A percentile compares a stretch with the other conserved stretches of the same genome.
These are phyloP conservation scores for Lepidochitona cinerea DNA, from an alignment of 2,888 invertebrate species.

Conservation along the genomic window DNA sequence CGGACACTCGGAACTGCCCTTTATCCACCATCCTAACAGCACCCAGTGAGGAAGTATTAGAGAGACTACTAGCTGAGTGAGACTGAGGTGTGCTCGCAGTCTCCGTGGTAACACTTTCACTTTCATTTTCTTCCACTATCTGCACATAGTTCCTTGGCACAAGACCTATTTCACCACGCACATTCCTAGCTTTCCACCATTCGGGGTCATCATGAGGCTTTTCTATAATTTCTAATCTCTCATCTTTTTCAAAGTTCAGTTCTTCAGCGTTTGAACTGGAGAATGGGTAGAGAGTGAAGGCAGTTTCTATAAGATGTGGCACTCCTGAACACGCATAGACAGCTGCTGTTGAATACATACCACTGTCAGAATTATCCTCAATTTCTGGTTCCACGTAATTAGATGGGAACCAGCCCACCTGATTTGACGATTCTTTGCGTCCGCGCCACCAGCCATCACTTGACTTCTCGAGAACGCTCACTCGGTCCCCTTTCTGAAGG, in stretches of 20 bases:
- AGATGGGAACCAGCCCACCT: constrained; percentile 95
- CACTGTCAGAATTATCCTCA: constrained; percentile 35
- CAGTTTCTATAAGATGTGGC: constrained; percentile 81
- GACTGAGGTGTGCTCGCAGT: constrained; percentile 65
- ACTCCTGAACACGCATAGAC: constrained; percentile 34
- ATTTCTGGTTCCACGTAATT: constrained; percentile 83
- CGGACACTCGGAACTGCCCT: constrained; percentile 61
- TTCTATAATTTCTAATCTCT: constrained; percentile 94
- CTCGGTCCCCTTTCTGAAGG: constrained; percentile 93
- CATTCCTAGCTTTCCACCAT: constrained; percentile 97
- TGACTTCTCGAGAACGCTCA: constrained; percentile 95
- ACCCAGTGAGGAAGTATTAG: constrained; percentile 55
- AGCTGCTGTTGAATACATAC: constrained; percentile 57
- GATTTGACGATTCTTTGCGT: constrained; percentile 61
- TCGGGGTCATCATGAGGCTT: constrained; percentile 98
- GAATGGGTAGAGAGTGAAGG: constrained; percentile 87
- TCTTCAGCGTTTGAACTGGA: constrained; percentile 89
- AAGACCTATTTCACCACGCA: constrained; percentile 91
- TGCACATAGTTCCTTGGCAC: constrained; percentile 81
- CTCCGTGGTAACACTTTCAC: constrained; percentile 25
- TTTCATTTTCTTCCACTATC: constrained; percentile 40
- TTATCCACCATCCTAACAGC: constrained; percentile 45
- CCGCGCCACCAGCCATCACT: constrained; percentile 99
- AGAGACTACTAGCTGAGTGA: constrained; percentile 66
- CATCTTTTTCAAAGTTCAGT: constrained; percentile 96